phyloP scores from a whole-genome alignment of 2,888 invertebrate species.

The Pristionchus maxplancki region DNA sequence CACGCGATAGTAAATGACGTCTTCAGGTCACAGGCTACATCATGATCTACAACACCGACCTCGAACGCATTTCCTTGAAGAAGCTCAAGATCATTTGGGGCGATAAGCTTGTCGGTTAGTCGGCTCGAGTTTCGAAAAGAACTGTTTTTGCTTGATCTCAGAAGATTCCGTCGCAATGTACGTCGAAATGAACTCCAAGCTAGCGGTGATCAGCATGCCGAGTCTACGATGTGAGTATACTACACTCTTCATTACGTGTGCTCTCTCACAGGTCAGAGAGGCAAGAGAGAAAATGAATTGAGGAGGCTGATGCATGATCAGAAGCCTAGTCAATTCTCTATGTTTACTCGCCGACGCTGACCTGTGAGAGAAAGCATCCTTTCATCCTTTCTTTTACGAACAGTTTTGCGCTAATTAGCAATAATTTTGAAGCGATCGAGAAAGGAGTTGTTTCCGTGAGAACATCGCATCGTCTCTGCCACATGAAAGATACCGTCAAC shows the following conservation, averaged over 20 bases:
- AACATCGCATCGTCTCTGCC: too few species aligned
- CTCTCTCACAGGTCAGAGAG: too few species aligned
- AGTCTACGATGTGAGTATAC: neutral
- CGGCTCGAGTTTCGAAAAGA: too few species aligned
- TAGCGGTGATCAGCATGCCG: constrained; percentile 17
- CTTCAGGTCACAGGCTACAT: constrained; percentile 65
- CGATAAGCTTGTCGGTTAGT: constrained; percentile 58
- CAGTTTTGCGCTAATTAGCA: too few species aligned
- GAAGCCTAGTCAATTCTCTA: too few species aligned
- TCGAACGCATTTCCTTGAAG: constrained; percentile 58
- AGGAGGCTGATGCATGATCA: too few species aligned
- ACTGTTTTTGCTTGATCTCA: neutral
- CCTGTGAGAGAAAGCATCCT: too few species aligned
- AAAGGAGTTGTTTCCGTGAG: constrained; percentile 92
- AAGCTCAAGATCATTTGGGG: constrained; percentile 66
- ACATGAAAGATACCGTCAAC: constrained; percentile 83
- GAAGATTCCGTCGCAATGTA: neutral
- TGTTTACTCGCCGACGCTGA: too few species aligned
- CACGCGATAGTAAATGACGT: too few species aligned
- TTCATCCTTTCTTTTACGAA: too few species aligned
- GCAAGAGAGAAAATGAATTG: too few species aligned
- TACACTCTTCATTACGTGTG: too few species aligned
- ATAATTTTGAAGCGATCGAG: constrained; percentile 83
- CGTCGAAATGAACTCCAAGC: neutral
- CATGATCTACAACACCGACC: constrained; percentile 56